Conservation (phyloP, 2,113 vertebrate genomes). For the Phalacrocorax carbo region DNA sequence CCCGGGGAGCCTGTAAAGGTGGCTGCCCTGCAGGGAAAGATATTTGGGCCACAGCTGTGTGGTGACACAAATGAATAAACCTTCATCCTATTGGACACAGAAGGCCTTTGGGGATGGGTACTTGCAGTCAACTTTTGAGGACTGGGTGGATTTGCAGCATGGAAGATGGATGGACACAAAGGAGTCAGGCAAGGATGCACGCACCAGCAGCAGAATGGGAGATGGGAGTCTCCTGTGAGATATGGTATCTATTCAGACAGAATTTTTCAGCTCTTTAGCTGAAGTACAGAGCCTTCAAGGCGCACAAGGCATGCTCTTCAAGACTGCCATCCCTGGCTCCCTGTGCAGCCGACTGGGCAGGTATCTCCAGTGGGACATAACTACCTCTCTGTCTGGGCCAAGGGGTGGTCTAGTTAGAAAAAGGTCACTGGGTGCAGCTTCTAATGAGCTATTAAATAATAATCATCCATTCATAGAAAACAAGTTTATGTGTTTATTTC, state of each 20-base stretch:
- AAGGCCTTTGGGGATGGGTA: background rate
- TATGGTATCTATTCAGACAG: background rate
- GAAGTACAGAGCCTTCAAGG: background rate
- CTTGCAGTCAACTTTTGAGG: background rate
- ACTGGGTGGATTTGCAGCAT: background rate
- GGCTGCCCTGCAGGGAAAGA: background rate
- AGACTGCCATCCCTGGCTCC: background rate
- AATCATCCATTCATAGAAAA: background rate
- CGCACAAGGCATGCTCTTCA: background rate
- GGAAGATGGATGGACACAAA: background rate
- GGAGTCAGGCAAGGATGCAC: fast-evolving
- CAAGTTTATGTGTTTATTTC: background rate
- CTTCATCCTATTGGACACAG: background rate
- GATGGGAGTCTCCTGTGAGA: background rate
- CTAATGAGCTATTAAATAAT: background rate
- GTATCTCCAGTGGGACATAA: background rate
- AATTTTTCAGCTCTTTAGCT: background rate
- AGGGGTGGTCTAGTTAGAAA: background rate
- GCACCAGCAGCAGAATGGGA: background rate
- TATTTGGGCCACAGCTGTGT: background rate
- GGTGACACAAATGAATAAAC: background rate
- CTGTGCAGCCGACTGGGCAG: background rate
- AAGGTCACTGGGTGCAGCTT: background rate
- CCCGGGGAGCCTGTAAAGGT: background rate
- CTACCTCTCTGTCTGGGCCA: background rate